Evolutionary conservation across 2,113 vertebrate species (phyloP), one percentile per base, ranked within the genome.

Genomic region (Actenoides lindsayi): DNA sequence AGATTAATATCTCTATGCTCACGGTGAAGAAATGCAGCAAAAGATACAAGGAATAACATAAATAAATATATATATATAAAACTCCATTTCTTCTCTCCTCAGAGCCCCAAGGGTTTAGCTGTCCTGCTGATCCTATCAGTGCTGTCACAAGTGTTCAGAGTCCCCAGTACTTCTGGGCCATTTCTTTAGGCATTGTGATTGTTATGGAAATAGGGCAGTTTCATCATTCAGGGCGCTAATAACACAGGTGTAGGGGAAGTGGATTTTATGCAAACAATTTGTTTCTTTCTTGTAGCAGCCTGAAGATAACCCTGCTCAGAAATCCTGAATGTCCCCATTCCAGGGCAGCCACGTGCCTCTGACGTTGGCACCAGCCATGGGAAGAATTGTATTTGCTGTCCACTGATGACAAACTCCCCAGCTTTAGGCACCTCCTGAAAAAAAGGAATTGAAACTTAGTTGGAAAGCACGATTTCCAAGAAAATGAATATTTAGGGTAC

Each of bases 221-320:
- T 83, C 91, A 79, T 62, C 82, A 67, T 57, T 65, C 65, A 14
- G 75, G 48, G 53, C 83, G 80, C 70, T 6, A 56, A 54, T 21
- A 85, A 50, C 76, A 51, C 80, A 90, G 91, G 87, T 89, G 87
- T 24, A 90, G 50, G 41, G 71, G 67, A 90, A 93, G 89, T 37
- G 65, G 65, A 48, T 89, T 95, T 93, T 80, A 94, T 95, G 85
- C 92, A 94, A 83, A 65, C 84, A 14, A 24, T 65, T 76, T 62
- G 63, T 80, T 88, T 93, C 54, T 85, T 80, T 23, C 37, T 76
- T 65, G 89, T 19, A 83, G 56, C 25, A 95, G 39, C 77, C 51
- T 23, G 51, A 51, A 75, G 35, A 19, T 33, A 42, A 16, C 64
- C 93, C 42, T 2, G 9, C 79, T 79, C n/a, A n/a, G 69, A 54